Evolutionary conservation across 92 coral and sea anemone genomes (phyloP), one percentile per base, ranked within the genome.

Genomic region (Pocillopora grandis): DNA sequence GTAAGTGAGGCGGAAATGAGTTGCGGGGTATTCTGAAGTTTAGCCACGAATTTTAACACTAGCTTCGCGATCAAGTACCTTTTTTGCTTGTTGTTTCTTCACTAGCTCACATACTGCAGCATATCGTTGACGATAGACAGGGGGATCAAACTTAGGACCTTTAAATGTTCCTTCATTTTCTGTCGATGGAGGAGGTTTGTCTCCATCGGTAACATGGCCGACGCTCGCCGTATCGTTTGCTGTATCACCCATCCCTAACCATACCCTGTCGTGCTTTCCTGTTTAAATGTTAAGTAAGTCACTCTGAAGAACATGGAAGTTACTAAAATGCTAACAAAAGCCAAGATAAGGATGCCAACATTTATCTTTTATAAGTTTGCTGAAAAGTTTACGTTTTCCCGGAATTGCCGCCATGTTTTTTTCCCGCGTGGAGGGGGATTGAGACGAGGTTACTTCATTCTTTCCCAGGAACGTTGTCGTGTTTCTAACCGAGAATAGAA

Each of bases 41-140:
- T n/a, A n/a, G n/a, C n/a, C n/a, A 27, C 31, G 31, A 27, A 42
- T 42, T 42, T 42, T 42, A 36, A 71, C 18, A 71, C 86, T 36
- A 27, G 37, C 13, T 42, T 36, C 68, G 2, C 20, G n/a, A 19
- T 20, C 5, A 16, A 90, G 35, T n/a, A 92, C 99, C 94, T 90
- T 94, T 78, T 90, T 92, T 14, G 99, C 97, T 57, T 93, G 83
- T 71, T 82, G 90, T 76, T 94, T 86, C 74, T 93, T 87, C 57
- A 91, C 90, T 72, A 94, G 76, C 80, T 92, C 93, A 63, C 84
- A 87, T 63, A 97, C 99, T 31, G 88, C 89, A 64, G 83, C 76
- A 66, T 97, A 97, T 69, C 99, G 87, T 70, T 93, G 99, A 55
- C 94, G 90, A 87, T 97, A 97, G 42, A 97, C 99, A 57, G 99